A percentile compares a stretch with the other conserved stretches of the same genome.
phyloP scores from a whole-genome alignment of 2,113 vertebrate genomes.

The Misgurnus anguillicaudatus region DNA sequence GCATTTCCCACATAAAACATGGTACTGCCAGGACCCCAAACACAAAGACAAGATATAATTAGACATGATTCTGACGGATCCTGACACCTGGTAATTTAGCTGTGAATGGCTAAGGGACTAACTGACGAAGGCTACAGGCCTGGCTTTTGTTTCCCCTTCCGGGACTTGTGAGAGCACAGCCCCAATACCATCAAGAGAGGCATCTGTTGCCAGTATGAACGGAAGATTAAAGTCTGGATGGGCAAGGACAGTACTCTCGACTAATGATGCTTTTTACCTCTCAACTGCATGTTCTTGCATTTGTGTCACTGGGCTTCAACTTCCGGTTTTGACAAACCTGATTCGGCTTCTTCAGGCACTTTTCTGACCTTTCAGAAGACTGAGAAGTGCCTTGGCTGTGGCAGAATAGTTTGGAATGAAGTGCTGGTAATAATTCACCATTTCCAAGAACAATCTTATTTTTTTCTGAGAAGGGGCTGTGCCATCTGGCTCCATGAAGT shows the following conservation, averaged over 20 bases:
- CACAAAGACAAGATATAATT: too few species aligned
- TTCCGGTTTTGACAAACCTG: neutral
- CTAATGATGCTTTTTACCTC: neutral
- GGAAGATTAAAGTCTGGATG: too few species aligned
- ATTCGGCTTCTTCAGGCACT: neutral
- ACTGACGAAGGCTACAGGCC: too few species aligned
- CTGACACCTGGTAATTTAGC: too few species aligned
- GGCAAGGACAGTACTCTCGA: too few species aligned
- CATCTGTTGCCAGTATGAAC: neutral
- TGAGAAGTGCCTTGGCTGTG: too few species aligned
- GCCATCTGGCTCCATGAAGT: constrained; percentile 34
- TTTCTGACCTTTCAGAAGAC: neutral
- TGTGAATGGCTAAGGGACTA: too few species aligned
- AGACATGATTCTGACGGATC: too few species aligned
- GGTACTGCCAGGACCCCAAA: too few species aligned
- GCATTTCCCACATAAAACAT: too few species aligned
- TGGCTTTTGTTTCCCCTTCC: neutral
- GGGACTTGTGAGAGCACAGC: neutral
- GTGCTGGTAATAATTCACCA: neutral
- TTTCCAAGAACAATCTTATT: constrained; percentile 25
- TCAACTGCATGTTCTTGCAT: neutral
- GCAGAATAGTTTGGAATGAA: too few species aligned
- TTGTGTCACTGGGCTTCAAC: neutral
- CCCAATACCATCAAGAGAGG: neutral
- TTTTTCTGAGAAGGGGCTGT: constrained; percentile 22